Evolutionary conservation across 2,797 vertebrate genomes (phyloP), one percentile per base, ranked within the genome.

Genomic region (Urosaurus nigricauda): DNA sequence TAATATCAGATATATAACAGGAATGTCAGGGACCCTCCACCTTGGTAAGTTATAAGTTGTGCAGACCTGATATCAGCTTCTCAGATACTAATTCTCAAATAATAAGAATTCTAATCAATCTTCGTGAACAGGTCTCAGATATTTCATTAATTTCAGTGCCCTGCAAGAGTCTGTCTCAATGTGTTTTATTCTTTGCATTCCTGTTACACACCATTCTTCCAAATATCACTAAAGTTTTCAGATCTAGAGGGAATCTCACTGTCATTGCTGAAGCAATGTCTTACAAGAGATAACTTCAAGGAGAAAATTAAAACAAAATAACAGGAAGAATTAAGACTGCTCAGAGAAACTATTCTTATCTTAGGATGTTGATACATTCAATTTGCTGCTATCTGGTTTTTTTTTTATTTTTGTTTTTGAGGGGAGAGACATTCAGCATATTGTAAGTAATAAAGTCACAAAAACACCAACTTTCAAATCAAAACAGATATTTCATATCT

Each of bases 71-170:
- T 40, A 73, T 58, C 58, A n/a, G 0, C 6, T 80, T n/a, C 43
- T 47, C 56, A 84, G 12, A 88, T 17, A 4, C 77, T 13, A 56
- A 88, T 90, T 91, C 94, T 47, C 3, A 83, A 92, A 90, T 53
- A 5, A 85, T 19, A 74, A 79, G n/a, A 84, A 68, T 32, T 40
- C 12, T 63, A 78, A 83, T 89, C 13, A 79, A 9, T 83, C 5
- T 89, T 90, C 78, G 78, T 78, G 43, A 92, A 83, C 40, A 35
- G 58, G 47, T 70, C 51, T 88, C 13, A 8, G 60, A 5, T 83
- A 70, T 85, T 92, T 94, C 29, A 68, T 75, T 93, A 89, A 92
- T 89, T 91, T 85, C 79, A 68, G 35, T 8, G 1, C 79, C 21
- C 1, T 70, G 83, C 88, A 82, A 26, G 32, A 70, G 1, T 84